phyloP scores from a whole-genome alignment of 2,888 invertebrate genomes.

The Masnerella sp. region DNA sequence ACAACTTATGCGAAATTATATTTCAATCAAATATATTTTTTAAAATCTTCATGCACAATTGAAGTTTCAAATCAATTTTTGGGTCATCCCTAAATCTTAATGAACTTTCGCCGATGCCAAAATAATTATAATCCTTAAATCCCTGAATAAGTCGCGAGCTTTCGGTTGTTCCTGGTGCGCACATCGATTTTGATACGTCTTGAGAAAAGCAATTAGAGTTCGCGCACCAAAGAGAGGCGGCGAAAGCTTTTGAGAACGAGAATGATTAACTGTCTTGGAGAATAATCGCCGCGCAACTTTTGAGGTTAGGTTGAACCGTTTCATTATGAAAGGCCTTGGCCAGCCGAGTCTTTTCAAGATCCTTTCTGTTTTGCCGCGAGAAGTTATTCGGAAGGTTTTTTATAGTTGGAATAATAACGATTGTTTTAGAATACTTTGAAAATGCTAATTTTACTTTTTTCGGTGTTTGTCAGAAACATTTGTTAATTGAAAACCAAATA shows the following conservation, averaged over 20 bases:
- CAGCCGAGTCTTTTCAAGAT: no score
- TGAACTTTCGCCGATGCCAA: conserved; percentile 3
- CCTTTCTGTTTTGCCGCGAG: no score
- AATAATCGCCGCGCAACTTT: conserved; percentile 41
- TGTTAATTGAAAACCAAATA: no score
- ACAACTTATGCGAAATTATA: no score
- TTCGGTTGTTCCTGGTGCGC: neutral
- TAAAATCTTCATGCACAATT: conserved; percentile 14
- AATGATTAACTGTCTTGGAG: conserved; percentile 49
- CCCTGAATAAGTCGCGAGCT: conserved; percentile 12
- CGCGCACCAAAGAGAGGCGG: conserved; percentile 21
- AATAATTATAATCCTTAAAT: conserved; percentile 29
- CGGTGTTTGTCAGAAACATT: no score
- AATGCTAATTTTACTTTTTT: no score
- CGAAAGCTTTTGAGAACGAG: conserved; percentile 38
- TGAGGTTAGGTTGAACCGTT: conserved; percentile 24
- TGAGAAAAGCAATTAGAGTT: conserved; percentile 46
- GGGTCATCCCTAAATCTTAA: conserved; percentile 19
- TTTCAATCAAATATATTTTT: no score
- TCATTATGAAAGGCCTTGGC: conserved; percentile 35
- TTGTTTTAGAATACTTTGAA: no score
- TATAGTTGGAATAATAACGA: no score
- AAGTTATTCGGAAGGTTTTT: no score
- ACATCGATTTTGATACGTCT: conserved; percentile 39
- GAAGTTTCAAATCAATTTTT: conserved; percentile 2